Percentiles rank a stretch among this genome's conserved stretches.
Evolutionary conservation across 2,888 invertebrate genomes (phyloP).

Genomic region (Galeopsomyia nigrocyanea): DNA sequence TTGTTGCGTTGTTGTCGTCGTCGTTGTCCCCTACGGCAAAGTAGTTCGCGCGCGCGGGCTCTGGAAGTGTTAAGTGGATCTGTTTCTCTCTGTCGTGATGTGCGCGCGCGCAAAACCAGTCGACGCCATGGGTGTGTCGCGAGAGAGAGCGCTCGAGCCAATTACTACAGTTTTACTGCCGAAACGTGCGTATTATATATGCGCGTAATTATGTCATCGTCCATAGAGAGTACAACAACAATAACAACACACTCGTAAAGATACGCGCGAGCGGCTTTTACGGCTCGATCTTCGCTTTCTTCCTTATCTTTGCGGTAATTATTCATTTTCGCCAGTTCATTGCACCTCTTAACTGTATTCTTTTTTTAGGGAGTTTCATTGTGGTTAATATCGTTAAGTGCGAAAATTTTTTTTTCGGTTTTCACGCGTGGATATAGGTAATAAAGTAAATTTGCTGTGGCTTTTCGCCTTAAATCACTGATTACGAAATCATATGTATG

Average conservation of each 20-base stretch:
- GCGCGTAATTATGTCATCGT: conserved; percentile 24
- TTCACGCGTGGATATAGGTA: background rate
- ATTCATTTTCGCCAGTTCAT: conserved; percentile 41
- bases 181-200: no score
- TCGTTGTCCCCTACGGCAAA: no score
- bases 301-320: conserved; percentile 33
- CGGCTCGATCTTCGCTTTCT: background rate
- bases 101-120: no score
- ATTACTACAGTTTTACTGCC: background rate
- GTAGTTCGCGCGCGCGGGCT: background rate
- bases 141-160: no score
- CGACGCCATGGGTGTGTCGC: no score
- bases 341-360: background rate
- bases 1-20: no score
- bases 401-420: background rate
- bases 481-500: no score
- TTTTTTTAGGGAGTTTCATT: no score
- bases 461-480: no score
- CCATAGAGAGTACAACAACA: background rate
- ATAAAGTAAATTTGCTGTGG: no score
- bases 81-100: background rate
- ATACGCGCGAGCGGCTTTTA: conserved; percentile 25
- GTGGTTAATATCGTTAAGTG: no score
- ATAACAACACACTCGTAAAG: conserved; percentile 9
- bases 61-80: conserved; percentile 6